These are phyloP conservation scores for Drosophila neonasuta DNA, from an alignment of 2,888 invertebrate genomes.

Conservation along the genomic window DNA sequence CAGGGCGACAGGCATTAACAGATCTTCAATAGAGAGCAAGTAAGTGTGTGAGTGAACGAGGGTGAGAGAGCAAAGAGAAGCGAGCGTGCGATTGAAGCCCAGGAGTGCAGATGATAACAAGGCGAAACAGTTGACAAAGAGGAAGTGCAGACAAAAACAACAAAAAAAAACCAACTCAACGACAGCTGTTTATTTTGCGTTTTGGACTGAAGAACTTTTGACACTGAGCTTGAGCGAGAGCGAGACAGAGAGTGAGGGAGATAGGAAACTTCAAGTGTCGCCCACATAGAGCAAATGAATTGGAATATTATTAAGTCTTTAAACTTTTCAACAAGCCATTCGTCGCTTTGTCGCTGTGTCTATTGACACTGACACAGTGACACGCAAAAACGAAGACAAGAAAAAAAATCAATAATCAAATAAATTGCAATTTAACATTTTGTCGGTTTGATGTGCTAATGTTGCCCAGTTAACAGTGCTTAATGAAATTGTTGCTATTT, in stretches of 20 bases:
- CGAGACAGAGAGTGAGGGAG: not conserved
- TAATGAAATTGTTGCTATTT: conserved; percentile 27
- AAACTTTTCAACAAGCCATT: conserved; percentile 27
- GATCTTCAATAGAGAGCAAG: conserved; percentile 22
- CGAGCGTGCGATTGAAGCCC: conserved; percentile 10
- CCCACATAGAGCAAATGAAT: conserved; percentile 52
- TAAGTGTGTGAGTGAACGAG: conserved; percentile 3
- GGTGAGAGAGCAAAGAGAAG: not conserved
- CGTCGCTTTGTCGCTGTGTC: conserved; percentile 24
- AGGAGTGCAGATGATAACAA: conserved; percentile 48
- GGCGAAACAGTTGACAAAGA: conserved; percentile 53
- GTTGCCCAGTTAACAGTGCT: conserved; percentile 25
- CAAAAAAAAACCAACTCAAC: conserved; percentile 33
- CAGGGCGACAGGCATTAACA: conserved; percentile 24
- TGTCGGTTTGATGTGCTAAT: conserved; percentile 24
- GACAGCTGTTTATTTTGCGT: conserved; percentile 64
- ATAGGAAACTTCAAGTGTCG: conserved; percentile 43
- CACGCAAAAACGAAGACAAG: conserved; percentile 47
- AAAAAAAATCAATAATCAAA: conserved; percentile 61
- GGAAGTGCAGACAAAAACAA: conserved; percentile 41
- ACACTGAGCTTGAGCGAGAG: conserved; percentile 53
- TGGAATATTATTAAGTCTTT: conserved; percentile 41
- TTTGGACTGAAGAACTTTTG: conserved; percentile 52
- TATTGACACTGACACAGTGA: conserved; percentile 70
- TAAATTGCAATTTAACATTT: conserved; percentile 61